Percentiles rank a stretch among this genome's conserved stretches.
Evolutionary conservation across 2,888 invertebrate genomes (phyloP).

Genomic region (Gonocerus acuteangulatus): DNA sequence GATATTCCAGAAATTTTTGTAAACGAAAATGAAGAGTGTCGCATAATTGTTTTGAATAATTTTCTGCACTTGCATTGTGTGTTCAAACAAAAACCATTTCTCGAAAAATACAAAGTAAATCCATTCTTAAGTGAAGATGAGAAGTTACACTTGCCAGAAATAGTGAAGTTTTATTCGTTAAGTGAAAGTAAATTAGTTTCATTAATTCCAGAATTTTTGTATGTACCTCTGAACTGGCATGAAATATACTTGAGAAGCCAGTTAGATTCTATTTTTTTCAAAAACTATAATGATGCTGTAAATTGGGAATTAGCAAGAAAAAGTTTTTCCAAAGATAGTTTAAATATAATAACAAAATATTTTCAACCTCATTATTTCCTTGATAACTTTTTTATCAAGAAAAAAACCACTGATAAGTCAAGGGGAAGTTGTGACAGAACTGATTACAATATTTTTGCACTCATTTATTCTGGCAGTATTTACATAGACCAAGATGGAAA

Average conservation of each 20-base stretch:
- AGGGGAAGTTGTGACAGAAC: background rate
- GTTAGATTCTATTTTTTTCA: background rate
- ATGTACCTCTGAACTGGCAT: slow-evolving; percentile 6
- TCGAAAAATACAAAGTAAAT: background rate
- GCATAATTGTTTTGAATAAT: slow-evolving; percentile 20
- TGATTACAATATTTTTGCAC: background rate
- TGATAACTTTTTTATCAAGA: background rate
- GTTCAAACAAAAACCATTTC: slow-evolving; percentile 15
- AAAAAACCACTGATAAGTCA: background rate
- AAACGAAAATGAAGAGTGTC: slow-evolving; percentile 18
- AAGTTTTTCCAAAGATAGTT: background rate
- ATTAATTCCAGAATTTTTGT: background rate
- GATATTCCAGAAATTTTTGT: slow-evolving; percentile 5
- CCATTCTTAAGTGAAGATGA: background rate
- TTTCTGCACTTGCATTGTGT: slow-evolving; percentile 29
- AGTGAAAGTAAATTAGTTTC: background rate
- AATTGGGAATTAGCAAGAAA: background rate
- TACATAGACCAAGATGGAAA: slow-evolving; percentile 20
- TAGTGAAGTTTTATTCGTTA: background rate
- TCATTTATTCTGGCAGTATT: slow-evolving; percentile 9
- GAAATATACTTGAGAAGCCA: slow-evolving; percentile 3
- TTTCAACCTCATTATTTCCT: background rate
- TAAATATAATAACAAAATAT: slow-evolving; percentile 2
- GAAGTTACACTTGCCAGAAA: background rate
- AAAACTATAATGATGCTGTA: background rate